Evolutionary conservation across 2,797 vertebrate genomes (phyloP), one percentile per base, ranked within the genome.

Genomic region (Melanotaenia boesemani): DNA sequence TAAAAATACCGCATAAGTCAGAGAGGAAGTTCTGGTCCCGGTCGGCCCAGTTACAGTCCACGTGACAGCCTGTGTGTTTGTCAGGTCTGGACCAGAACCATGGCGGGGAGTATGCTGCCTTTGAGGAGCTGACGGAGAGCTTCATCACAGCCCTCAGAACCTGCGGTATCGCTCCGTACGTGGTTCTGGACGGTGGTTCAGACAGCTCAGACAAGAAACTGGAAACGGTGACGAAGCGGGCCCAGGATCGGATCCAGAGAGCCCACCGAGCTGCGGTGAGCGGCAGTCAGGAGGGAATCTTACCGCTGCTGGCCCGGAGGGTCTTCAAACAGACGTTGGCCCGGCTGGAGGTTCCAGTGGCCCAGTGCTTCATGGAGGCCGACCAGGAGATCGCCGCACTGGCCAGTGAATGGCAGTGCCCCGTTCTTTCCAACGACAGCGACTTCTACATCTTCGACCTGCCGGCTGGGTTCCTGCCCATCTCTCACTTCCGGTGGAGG

Each of bases 371-470:
- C 37, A 93, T 86, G 12, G 97, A 97, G 84, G 96, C 96, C 0
- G 96, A 97, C 81, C 89, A 84, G 50, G 94, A 97, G 77, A 91
- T 95, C 0, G 95, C 94, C 0, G 92, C 94, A 0, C 87, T 98
- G 67, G 97, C 96, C 39, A 90, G 86, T 39, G 83, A 93, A 28
- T 97, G 96, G 96, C 63, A 81, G 22, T 97, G 96, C 63, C 96
- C 96, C 0, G 94, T 97, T 18, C 90, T 98, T 2, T 96, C 96
- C 0, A 80, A 89, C 0, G 96, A 97, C 77, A 97, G 95, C 48
- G 96, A 97, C 85, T 97, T 98, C 74, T 97, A 88, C 82, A 91
- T 97, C 70, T 97, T 96, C 72, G 86, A 94, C 46, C 84, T 96
- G 32, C 85, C 84, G 0, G 87, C n/a, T 9, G 97, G 96, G 0